These are phyloP conservation scores for Leptopilina drosophilae DNA, from an alignment of 2,888 invertebrate genomes.

Conservation along the genomic window DNA sequence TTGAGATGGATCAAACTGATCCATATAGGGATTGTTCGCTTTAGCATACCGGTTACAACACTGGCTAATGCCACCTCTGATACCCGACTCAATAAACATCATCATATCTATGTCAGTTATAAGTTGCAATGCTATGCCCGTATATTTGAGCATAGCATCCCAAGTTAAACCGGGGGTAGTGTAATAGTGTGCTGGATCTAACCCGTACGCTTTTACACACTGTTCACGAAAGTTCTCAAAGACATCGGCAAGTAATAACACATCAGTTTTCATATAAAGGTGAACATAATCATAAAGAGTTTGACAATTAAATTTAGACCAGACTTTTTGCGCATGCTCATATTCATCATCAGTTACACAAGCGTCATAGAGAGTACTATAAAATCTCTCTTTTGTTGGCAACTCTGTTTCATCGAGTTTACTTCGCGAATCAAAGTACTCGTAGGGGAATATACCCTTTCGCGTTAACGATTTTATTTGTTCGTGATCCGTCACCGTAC, in stretches of 20 bases:
- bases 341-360: background rate
- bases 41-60: constrained; percentile 50
- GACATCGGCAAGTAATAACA: background rate
- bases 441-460: background rate
- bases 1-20: background rate
- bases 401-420: background rate
- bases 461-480: background rate
- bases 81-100: constrained; percentile 33
- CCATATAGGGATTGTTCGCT: constrained; percentile 45
- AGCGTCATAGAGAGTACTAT: background rate
- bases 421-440: background rate
- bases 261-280: background rate
- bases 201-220: constrained; percentile 44
- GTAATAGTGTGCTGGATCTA: constrained; percentile 11
- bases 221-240: constrained; percentile 47
- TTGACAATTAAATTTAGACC: background rate
- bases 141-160: constrained; percentile 43
- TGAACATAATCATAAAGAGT: background rate
- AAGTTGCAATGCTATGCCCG: constrained; percentile 39
- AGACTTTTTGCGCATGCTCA: background rate
- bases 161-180: no score
- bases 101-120: constrained; percentile 16
- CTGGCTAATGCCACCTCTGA: no score
- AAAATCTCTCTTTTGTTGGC: background rate
- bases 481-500: background rate